These are phyloP conservation scores for Danio rerio DNA, from an alignment of 2,113 vertebrate species.

Conservation along the genomic window DNA sequence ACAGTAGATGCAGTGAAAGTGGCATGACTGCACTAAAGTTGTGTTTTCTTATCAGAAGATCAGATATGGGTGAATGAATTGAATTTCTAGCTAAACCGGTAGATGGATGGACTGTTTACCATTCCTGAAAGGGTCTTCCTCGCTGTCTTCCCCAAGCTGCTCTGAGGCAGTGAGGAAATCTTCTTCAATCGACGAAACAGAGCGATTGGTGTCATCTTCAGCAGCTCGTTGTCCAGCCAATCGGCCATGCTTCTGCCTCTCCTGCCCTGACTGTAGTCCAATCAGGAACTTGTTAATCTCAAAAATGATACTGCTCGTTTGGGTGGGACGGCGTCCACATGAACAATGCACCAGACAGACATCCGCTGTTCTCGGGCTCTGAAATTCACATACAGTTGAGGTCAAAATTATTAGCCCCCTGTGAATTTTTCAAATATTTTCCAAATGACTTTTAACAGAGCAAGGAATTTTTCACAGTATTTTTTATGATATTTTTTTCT, in stretches of 20 bases:
- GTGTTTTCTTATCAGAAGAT: background rate
- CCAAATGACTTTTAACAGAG: too few relatives aligned
- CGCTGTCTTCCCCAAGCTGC: constrained; percentile 91
- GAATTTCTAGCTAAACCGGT: background rate
- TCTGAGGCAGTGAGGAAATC: constrained; percentile 95
- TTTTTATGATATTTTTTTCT: too few relatives aligned
- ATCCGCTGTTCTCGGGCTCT: constrained; percentile 84
- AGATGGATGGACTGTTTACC: constrained; percentile 72
- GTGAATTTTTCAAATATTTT: too few relatives aligned
- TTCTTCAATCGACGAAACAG: constrained; percentile 94
- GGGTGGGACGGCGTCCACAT: constrained; percentile 74
- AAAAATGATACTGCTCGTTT: constrained; percentile 84
- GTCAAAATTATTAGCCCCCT: too few relatives aligned
- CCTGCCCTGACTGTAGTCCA: constrained; percentile 89
- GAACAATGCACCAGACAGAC: constrained; percentile 90
- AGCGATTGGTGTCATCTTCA: constrained; percentile 95
- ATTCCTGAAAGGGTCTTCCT: constrained; percentile 83
- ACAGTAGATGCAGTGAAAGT: background rate
- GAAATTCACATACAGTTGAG: constrained; percentile 38
- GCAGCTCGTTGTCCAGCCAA: constrained; percentile 69
- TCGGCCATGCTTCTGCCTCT: constrained; percentile 79
- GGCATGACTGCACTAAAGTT: background rate
- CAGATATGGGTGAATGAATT: background rate
- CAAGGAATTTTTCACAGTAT: too few relatives aligned
- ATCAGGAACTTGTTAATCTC: constrained; percentile 97